Evolutionary conservation across 2,888 invertebrate genomes (phyloP), one percentile per base, ranked within the genome.

Genomic region (Pyralis farinalis): DNA sequence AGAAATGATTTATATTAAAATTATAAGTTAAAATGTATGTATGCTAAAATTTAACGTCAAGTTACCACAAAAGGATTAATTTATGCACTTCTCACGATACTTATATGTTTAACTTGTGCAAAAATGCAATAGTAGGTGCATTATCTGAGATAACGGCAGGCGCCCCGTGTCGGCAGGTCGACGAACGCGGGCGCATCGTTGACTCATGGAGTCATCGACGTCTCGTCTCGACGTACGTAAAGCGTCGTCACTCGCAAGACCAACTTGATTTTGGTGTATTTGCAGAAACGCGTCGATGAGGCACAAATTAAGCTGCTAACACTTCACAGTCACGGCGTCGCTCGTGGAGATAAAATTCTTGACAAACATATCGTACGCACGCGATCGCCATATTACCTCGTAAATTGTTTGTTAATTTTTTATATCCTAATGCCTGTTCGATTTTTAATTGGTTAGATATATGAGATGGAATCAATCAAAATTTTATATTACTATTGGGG

Each of bases 111-210:
- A 35, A 36, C 29, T 36, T 10, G 29, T 36, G 36, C 36, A 16
- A 55, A 63, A 59, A 55, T 58, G 53, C 55, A 48, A 41, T 51
- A 20, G 49, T 63, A 60, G 58, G 60, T 65, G 65, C 63, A 65
- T 62, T 71, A 65, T 69, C 50, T 47, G 64, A 61, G 64, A 68
- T 70, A 73, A 70, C 63, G 70, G 69, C 63, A 62, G n/a, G n/a
- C n/a, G n/a, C n/a, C 56, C 25, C 60, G 65, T 63, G 60, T 63
- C 58, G 68, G 67, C 64, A 71, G 83, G 80, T 84, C 82, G 71
- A 69, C 61, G 82, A 79, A 77, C 86, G 70, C 67, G 53, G 59
- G 49, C 57, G 59, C 67, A 62, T 63, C 56, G 66, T 58, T 82
- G 83, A 83, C 51, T 83, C 83, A 84, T 65, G 67, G 56, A 38